Conservation (phyloP, 2,113 vertebrate genomes). For the Otis tarda region DNA sequence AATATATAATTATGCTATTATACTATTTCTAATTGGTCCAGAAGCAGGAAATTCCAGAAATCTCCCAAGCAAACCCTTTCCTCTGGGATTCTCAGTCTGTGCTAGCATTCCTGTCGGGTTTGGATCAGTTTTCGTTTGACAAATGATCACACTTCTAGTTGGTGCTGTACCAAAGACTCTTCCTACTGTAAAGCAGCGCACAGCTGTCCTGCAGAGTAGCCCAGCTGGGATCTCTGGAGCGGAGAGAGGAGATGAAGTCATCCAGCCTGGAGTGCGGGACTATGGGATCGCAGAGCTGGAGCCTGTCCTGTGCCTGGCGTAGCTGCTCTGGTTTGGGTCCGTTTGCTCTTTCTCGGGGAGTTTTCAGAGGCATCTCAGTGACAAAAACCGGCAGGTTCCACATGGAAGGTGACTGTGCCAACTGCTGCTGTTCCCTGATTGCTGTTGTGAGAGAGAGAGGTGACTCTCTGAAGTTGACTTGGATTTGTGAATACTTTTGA, state of each 20-base stretch:
- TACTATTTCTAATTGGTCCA: constrained; percentile 2
- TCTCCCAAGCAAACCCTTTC: neutral
- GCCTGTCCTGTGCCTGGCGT: neutral
- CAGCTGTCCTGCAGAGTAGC: constrained; percentile 22
- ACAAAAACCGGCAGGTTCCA: neutral
- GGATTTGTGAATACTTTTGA: neutral
- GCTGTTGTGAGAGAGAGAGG: neutral
- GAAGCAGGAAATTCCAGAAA: constrained; percentile 52
- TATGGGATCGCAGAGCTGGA: neutral
- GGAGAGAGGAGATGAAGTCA: neutral
- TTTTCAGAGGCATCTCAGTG: neutral
- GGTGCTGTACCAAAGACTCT: neutral
- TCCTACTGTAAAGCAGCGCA: neutral
- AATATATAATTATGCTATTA: neutral
- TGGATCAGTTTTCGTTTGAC: constrained; percentile 34
- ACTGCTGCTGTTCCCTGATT: neutral
- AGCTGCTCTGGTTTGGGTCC: neutral
- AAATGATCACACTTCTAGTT: neutral
- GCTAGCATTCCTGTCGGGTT: constrained; percentile 24
- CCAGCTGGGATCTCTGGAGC: neutral
- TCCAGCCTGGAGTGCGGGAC: neutral
- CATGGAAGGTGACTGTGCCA: neutral
- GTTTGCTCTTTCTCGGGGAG: neutral
- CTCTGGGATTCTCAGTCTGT: constrained; percentile 15
- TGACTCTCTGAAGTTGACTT: neutral